phyloP scores from a whole-genome alignment of 1,140 invertebrate genomes.

The Antheraea pernyi region DNA sequence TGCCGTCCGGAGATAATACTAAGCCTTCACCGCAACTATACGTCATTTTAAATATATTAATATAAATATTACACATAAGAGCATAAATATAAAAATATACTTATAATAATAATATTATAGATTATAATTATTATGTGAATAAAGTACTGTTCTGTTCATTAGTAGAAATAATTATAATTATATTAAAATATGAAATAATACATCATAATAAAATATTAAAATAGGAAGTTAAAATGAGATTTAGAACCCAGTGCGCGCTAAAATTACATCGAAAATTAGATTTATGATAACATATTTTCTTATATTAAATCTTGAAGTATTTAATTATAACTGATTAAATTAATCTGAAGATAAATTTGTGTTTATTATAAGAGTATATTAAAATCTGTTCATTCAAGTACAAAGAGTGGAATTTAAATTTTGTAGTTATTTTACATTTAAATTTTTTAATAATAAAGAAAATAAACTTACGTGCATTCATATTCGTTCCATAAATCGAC shows the following conservation, averaged over 20 bases:
- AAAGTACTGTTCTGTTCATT: neutral
- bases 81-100: constrained; percentile 16
- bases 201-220: constrained; percentile 16
- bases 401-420: neutral
- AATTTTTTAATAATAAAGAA: neutral
- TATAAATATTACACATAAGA: constrained; percentile 20
- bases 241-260: constrained; percentile 62
- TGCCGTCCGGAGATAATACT: constrained; percentile 91
- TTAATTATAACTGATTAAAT: neutral
- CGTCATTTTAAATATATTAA: constrained; percentile 51
- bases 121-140: constrained; percentile 27
- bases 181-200: constrained; percentile 12
- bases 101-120: constrained; percentile 16
- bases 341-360: constrained; percentile 5
- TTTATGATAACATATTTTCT: neutral
- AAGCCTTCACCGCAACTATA: constrained; percentile 94
- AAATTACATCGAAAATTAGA: constrained; percentile 27
- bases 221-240: constrained; percentile 21
- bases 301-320: neutral
- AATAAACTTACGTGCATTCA: constrained; percentile 95
- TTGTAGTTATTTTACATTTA: neutral
- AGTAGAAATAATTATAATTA: neutral
- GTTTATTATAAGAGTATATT: neutral
- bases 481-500: constrained; percentile 98
- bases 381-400: neutral